Conservation (phyloP, 1,140 invertebrate genomes). For the Halictus rubicundus region DNA sequence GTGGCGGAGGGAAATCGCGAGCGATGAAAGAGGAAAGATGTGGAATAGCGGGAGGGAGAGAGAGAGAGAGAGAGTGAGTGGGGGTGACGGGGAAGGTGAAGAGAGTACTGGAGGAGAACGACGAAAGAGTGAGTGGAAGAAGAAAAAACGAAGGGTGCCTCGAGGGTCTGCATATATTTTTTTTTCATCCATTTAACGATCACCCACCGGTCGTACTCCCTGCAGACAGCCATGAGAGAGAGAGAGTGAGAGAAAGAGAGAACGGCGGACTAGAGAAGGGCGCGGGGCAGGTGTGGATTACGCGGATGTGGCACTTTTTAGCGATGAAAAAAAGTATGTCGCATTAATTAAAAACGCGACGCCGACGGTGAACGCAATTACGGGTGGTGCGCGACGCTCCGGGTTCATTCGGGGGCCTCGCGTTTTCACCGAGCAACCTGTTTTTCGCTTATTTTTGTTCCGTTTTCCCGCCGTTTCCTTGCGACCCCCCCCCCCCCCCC, state of each 20-base stretch:
- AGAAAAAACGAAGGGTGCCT: conserved; percentile 35
- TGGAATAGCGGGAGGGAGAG: background rate
- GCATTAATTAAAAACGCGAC: conserved; percentile 75
- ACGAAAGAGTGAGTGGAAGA: conserved; percentile 1
- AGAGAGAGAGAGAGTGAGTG: background rate
- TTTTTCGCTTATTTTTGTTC: conserved; percentile 41
- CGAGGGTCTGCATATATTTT: conserved; percentile 42
- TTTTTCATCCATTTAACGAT: conserved; percentile 53
- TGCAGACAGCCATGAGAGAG: conserved; percentile 11
- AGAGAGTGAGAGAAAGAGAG: too few relatives aligned
- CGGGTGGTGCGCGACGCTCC: conserved; percentile 50
- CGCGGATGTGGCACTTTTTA: conserved; percentile 65
- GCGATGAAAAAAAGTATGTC: conserved; percentile 71
- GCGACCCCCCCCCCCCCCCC: background rate
- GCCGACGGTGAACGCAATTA: conserved; percentile 66
- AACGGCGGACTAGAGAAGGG: too few relatives aligned
- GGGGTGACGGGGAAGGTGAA: background rate
- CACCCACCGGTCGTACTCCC: conserved; percentile 44
- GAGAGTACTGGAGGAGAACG: background rate
- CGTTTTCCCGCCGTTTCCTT: conserved; percentile 16
- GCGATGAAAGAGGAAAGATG: conserved; percentile 27
- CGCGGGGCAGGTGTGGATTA: conserved; percentile 59
- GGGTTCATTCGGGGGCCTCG: conserved; percentile 53
- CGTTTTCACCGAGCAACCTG: conserved; percentile 45
- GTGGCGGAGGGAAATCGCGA: conserved; percentile 18